phyloP scores from a whole-genome alignment of 2,797 vertebrate species.

The Hafferia zeledoni region DNA sequence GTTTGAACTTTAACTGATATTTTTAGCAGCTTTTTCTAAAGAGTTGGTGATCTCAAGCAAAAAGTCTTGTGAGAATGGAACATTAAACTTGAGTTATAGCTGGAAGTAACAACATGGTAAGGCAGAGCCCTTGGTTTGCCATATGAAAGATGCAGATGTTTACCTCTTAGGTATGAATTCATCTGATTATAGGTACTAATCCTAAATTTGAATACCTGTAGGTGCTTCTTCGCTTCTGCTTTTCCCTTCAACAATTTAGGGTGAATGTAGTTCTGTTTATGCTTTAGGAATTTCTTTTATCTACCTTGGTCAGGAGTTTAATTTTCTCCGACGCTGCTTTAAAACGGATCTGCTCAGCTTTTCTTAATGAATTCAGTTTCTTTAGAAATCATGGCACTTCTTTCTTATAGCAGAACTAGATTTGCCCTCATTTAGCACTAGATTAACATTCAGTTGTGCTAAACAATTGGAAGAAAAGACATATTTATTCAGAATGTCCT shows the following conservation, averaged over 20 bases:
- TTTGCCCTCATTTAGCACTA: neutral
- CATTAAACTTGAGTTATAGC: neutral
- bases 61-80: neutral
- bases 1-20: neutral
- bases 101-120: neutral
- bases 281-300: neutral
- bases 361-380: neutral
- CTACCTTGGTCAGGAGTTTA: neutral
- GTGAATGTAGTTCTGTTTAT: neutral
- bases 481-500: neutral
- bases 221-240: neutral
- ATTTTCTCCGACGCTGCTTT: neutral
- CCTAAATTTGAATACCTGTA: neutral
- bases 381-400: neutral
- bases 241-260: neutral
- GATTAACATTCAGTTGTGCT: neutral
- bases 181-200: neutral
- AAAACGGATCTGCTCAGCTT: fast-evolving
- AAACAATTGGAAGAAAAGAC: neutral
- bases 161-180: neutral
- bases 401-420: neutral
- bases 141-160: neutral
- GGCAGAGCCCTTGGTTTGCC: neutral
- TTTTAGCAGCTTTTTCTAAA: neutral
- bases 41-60: neutral